phyloP scores from a whole-genome alignment of 2,888 invertebrate genomes.

The Drosophila meridiana region DNA sequence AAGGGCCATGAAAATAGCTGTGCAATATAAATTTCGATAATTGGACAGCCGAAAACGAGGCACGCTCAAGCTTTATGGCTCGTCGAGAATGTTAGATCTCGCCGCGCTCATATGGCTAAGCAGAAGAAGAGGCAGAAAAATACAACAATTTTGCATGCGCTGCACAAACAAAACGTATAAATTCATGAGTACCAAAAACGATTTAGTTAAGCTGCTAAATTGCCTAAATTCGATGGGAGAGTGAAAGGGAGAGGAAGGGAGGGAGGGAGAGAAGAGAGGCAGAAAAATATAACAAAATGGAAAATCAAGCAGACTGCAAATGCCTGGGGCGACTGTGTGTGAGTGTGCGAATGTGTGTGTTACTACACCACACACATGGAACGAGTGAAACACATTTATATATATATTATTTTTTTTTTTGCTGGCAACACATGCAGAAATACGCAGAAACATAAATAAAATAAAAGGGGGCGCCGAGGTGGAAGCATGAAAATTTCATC shows the following conservation, averaged over 20 bases:
- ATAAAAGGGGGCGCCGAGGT: constrained; percentile 67
- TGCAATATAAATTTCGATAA: constrained; percentile 59
- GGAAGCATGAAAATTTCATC: constrained; percentile 78
- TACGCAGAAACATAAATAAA: constrained; percentile 63
- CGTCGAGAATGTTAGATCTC: constrained; percentile 24
- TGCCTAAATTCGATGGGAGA: constrained; percentile 69
- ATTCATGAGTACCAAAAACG: constrained; percentile 74
- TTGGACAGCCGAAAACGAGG: constrained; percentile 33
- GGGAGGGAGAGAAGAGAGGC: background rate
- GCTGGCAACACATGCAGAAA: constrained; percentile 54
- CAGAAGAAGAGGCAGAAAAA: background rate
- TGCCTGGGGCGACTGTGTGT: constrained; percentile 32
- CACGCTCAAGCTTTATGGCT: constrained; percentile 42
- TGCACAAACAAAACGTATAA: constrained; percentile 79
- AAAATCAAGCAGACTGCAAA: constrained; percentile 71
- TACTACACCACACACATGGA: constrained; percentile 11
- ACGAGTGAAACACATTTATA: constrained; percentile 45
- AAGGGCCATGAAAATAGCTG: constrained; percentile 55
- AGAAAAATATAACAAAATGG: constrained; percentile 50
- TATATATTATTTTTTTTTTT: background rate
- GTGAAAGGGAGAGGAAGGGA: background rate
- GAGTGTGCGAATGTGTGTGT: constrained; percentile 13
- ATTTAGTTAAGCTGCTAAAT: constrained; percentile 79
- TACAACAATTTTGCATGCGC: constrained; percentile 68
- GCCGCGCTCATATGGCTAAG: constrained; percentile 27